Conservation (phyloP, 2,888 invertebrate genomes). For the Nomada flava region DNA sequence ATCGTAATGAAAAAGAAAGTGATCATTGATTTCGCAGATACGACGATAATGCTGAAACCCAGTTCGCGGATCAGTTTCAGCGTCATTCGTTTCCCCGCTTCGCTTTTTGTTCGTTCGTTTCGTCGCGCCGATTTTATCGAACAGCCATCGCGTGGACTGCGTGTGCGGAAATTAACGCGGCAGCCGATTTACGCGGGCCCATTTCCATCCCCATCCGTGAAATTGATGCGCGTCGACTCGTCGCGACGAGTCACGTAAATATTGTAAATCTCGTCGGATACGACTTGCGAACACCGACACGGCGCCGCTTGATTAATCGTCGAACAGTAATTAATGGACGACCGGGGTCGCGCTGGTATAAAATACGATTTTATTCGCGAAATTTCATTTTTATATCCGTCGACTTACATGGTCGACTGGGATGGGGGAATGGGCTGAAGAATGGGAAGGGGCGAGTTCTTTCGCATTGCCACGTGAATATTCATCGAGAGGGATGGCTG, state of each 20-base stretch:
- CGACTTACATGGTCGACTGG: neutral
- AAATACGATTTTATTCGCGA: constrained; percentile 15
- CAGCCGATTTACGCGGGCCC: constrained; percentile 46
- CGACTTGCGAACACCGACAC: constrained; percentile 38
- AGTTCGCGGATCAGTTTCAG: neutral
- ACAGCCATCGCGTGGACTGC: neutral
- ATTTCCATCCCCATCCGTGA: constrained; percentile 13
- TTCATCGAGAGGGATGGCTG: constrained; percentile 16
- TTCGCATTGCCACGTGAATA: neutral
- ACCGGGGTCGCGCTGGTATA: neutral
- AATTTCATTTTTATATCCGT: constrained; percentile 40
- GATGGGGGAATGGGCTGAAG: too few relatives aligned
- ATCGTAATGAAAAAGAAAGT: neutral
- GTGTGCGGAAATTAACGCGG: constrained; percentile 47
- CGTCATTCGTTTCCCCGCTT: constrained; percentile 11
- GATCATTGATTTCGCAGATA: constrained; percentile 23
- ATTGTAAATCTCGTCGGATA: constrained; percentile 45
- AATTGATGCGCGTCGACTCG: constrained; percentile 38
- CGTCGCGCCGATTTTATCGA: constrained; percentile 19
- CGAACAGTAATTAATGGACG: constrained; percentile 29
- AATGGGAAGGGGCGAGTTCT: neutral
- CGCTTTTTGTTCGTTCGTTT: neutral
- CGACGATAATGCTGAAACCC: neutral
- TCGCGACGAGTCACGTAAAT: constrained; percentile 43
- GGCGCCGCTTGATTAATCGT: constrained; percentile 42